These are phyloP conservation scores for Myiotriccus ornatus DNA, from an alignment of 2,797 vertebrate species.

Conservation along the genomic window DNA sequence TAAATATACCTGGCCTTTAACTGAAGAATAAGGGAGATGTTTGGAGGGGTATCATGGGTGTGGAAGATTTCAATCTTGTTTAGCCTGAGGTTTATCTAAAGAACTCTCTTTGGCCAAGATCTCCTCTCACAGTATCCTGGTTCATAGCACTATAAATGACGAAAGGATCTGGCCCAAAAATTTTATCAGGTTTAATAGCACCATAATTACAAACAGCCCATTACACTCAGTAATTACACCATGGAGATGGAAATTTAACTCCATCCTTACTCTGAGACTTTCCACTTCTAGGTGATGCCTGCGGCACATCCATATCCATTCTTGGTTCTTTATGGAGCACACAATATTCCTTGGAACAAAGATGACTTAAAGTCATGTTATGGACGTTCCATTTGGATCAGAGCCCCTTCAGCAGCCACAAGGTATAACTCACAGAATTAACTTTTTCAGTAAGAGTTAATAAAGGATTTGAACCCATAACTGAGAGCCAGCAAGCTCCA, in stretches of 20 bases:
- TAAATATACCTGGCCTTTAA: slow-evolving; percentile 47
- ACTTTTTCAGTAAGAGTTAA: neutral
- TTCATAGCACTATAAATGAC: slow-evolving; percentile 18
- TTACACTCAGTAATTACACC: slow-evolving; percentile 8
- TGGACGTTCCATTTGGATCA: neutral
- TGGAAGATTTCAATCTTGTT: slow-evolving; percentile 49
- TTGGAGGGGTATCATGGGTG: slow-evolving; percentile 32
- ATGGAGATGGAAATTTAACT: neutral
- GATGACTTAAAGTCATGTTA: neutral
- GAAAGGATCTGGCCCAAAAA: slow-evolving; percentile 14
- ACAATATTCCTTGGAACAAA: neutral
- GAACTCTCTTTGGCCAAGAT: slow-evolving; percentile 20
- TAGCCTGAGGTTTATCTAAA: slow-evolving; percentile 54
- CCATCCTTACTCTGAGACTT: neutral
- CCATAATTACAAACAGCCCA: slow-evolving; percentile 23
- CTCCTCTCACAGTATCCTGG: slow-evolving; percentile 12
- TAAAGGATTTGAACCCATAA: neutral
- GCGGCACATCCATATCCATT: neutral
- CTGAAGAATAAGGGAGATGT: slow-evolving; percentile 9
- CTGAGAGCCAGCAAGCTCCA: neutral
- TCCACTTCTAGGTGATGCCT: neutral
- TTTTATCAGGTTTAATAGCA: slow-evolving; percentile 58
- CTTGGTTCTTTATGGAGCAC: neutral
- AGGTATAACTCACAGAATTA: neutral
- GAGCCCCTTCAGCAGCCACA: neutral